A percentile compares a stretch with the other conserved stretches of the same genome.
phyloP scores from a whole-genome alignment of 2,797 vertebrate genomes.

The Staurois parvus region DNA sequence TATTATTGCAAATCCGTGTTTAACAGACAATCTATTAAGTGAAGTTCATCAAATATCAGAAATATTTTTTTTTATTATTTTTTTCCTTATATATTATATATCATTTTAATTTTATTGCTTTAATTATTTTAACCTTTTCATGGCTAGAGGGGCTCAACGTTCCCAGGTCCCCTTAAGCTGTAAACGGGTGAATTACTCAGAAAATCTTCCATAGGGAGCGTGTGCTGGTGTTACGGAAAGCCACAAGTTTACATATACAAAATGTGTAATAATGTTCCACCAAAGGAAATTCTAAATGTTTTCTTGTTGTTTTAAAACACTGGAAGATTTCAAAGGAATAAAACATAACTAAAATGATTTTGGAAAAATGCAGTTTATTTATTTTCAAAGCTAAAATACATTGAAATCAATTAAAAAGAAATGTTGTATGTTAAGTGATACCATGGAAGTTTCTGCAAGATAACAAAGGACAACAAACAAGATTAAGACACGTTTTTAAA shows the following conservation, averaged over 20 bases:
- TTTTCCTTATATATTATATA: constrained; percentile 60
- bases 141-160: constrained; percentile 43
- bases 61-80: constrained; percentile 72
- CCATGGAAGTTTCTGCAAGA: too few relatives aligned
- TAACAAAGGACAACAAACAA: too few relatives aligned
- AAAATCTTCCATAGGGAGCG: constrained; percentile 94
- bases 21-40: constrained; percentile 86
- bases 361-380: constrained; percentile 34
- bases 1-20: constrained; percentile 95
- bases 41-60: constrained; percentile 83
- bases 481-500: too few relatives aligned
- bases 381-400: not conserved
- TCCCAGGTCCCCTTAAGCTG: constrained; percentile 39
- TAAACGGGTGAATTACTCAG: constrained; percentile 69
- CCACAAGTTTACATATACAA: constrained; percentile 94
- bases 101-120: constrained; percentile 69
- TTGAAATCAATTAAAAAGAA: not conserved
- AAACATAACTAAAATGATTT: constrained; percentile 74
- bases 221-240: constrained; percentile 98
- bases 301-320: constrained; percentile 98
- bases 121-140: constrained; percentile 77
- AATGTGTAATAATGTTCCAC: constrained; percentile 96
- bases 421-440: not conserved
- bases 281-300: constrained; percentile 99
- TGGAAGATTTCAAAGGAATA: constrained; percentile 93